Evolutionary conservation across 2,113 vertebrate species (phyloP).

Genomic region (Lutjanus erythropterus): DNA sequence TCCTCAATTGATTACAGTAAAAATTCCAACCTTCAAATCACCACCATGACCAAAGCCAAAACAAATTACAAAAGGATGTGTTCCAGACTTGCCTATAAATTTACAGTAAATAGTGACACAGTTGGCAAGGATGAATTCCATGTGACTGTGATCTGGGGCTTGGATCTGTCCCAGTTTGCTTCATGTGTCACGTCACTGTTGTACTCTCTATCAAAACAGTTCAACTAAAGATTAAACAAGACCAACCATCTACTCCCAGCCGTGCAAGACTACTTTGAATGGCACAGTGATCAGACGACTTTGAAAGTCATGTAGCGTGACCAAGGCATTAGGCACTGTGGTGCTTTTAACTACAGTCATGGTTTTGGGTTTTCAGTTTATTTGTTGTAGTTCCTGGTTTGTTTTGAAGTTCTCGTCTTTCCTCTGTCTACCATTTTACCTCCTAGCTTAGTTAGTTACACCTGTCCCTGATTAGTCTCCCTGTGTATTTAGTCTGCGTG

Average conservation of each 20-base stretch:
- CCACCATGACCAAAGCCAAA: slow-evolving; percentile 20
- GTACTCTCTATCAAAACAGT: not conserved
- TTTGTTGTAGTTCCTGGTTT: no score
- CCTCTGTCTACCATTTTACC: no score
- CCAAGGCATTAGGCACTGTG: no score
- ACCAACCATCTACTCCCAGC: not conserved
- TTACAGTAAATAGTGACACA: not conserved
- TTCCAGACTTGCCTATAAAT: not conserved
- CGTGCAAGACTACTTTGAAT: not conserved
- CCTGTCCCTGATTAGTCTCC: no score
- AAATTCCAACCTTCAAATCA: slow-evolving; percentile 33
- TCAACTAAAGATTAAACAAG: not conserved
- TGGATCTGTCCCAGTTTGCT: not conserved
- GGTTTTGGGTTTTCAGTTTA: no score
- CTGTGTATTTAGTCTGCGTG: no score
- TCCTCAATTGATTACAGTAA: slow-evolving; percentile 33
- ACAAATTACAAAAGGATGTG: slow-evolving; percentile 11
- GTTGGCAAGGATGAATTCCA: not conserved
- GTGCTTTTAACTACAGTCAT: no score
- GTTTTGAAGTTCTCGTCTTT: no score
- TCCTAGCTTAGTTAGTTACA: no score
- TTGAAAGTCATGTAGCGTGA: no score
- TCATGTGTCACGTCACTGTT: slow-evolving; percentile 18
- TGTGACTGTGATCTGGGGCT: not conserved
- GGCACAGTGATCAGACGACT: no score